Conservation (phyloP, 2,888 invertebrate genomes). For the Keiferia lycopersicella region DNA sequence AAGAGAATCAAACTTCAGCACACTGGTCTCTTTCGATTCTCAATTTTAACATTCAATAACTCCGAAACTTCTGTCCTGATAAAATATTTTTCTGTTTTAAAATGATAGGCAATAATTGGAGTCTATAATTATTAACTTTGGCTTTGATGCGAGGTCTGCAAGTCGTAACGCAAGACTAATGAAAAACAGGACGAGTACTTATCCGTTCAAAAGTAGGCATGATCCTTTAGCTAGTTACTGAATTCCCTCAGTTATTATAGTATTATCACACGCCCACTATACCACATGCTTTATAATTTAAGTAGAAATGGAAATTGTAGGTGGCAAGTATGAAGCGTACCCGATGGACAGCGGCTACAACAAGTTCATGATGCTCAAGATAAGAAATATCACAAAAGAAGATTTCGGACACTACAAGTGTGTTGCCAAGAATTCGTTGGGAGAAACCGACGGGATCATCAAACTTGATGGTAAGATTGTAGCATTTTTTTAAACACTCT, state of each 20-base stretch:
- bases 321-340: conserved; percentile 94
- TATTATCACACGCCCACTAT: conserved; percentile 14
- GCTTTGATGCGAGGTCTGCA: too few species aligned
- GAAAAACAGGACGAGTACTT: too few species aligned
- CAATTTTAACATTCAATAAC: too few species aligned
- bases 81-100: too few species aligned
- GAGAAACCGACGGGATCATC: conserved; percentile 94
- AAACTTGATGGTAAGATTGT: conserved; percentile 88
- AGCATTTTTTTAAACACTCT: too few species aligned
- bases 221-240: background rate
- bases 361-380: conserved; percentile 95
- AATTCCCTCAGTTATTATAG: background rate
- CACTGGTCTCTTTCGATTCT: too few species aligned
- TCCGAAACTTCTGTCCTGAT: too few species aligned
- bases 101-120: too few species aligned
- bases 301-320: conserved; percentile 86
- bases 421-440: conserved; percentile 94
- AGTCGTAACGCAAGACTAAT: too few species aligned
- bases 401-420: conserved; percentile 96
- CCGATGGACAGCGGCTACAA: conserved; percentile 94
- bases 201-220: too few species aligned
- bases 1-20: too few species aligned
- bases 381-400: conserved; percentile 88
- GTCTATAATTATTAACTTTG: too few species aligned
- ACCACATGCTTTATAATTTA: conserved; percentile 72